These are phyloP conservation scores for Cephalotes varians DNA, from an alignment of 2,888 invertebrate genomes.

Conservation along the genomic window DNA sequence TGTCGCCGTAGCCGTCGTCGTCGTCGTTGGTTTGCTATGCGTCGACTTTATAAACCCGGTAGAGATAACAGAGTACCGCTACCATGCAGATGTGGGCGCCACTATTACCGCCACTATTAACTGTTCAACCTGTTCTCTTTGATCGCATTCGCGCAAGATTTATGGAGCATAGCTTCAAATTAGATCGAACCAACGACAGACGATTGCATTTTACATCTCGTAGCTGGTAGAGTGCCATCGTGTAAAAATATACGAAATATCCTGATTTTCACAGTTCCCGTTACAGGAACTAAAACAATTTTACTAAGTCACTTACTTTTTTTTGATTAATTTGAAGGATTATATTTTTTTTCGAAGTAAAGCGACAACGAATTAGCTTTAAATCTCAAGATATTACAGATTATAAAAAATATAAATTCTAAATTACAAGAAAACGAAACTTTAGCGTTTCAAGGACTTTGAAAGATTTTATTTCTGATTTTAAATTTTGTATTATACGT, in stretches of 20 bases:
- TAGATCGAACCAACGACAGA: slow-evolving; percentile 59
- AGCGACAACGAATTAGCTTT: background rate
- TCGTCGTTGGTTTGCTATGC: slow-evolving; percentile 42
- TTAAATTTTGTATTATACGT: background rate
- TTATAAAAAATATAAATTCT: background rate
- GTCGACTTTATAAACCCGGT: slow-evolving; percentile 51
- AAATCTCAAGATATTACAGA: background rate
- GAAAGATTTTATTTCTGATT: background rate
- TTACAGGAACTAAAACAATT: no score
- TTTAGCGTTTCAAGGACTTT: background rate
- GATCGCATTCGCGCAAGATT: slow-evolving; percentile 77
- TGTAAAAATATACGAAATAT: background rate
- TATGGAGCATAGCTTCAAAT: slow-evolving; percentile 65
- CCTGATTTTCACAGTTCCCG: no score
- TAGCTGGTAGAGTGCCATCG: background rate
- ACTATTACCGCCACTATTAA: slow-evolving; percentile 70
- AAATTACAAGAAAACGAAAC: background rate
- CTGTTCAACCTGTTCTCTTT: slow-evolving; percentile 78
- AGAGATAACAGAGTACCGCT: slow-evolving; percentile 76
- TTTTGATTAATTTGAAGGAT: background rate
- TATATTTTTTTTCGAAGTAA: background rate
- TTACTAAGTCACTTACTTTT: background rate
- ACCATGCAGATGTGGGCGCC: slow-evolving; percentile 69
- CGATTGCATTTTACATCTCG: background rate
- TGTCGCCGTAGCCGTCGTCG: slow-evolving; percentile 7